A percentile compares a stretch with the other conserved stretches of the same genome.
phyloP scores from a whole-genome alignment of 2,113 vertebrate species.

The Rhinogobius similis region DNA sequence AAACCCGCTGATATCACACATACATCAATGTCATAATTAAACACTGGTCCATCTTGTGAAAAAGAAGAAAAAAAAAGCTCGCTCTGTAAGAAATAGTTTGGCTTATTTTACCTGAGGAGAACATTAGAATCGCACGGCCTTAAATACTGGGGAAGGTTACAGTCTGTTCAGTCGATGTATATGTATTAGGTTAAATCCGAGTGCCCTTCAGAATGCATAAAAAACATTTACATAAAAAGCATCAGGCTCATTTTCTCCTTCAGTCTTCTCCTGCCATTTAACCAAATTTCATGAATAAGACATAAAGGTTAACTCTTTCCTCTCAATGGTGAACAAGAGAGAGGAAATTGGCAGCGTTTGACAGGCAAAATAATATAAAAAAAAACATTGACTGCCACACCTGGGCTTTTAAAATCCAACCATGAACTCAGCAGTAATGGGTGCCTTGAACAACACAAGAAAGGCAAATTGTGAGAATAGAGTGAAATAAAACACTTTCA shows the following conservation, averaged over 20 bases:
- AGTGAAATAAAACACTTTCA: not conserved
- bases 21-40: slow-evolving; percentile 9
- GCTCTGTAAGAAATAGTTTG: slow-evolving; percentile 5
- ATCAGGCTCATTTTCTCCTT: slow-evolving; percentile 5
- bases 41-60: not conserved
- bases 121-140: slow-evolving; percentile 10
- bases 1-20: not conserved
- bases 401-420: slow-evolving; percentile 49
- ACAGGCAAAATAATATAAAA: slow-evolving; percentile 28
- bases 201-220: slow-evolving; percentile 8
- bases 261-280: slow-evolving; percentile 10
- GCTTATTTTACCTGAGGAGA: slow-evolving; percentile 3
- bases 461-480: slow-evolving; percentile 17
- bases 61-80: too few species aligned
- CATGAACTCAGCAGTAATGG: slow-evolving; percentile 17
- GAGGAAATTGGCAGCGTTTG: slow-evolving; percentile 43
- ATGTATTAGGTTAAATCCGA: not conserved
- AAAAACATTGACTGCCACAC: slow-evolving; percentile 36
- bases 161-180: not conserved
- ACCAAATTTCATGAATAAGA: not conserved
- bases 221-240: not conserved
- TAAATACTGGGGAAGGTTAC: not conserved
- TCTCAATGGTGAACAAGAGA: slow-evolving; percentile 17
- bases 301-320: slow-evolving; percentile 12
- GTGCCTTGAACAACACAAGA: slow-evolving; percentile 24